Conservation (phyloP, 1,140 invertebrate species). For the Rhagoletis zephyria region DNA sequence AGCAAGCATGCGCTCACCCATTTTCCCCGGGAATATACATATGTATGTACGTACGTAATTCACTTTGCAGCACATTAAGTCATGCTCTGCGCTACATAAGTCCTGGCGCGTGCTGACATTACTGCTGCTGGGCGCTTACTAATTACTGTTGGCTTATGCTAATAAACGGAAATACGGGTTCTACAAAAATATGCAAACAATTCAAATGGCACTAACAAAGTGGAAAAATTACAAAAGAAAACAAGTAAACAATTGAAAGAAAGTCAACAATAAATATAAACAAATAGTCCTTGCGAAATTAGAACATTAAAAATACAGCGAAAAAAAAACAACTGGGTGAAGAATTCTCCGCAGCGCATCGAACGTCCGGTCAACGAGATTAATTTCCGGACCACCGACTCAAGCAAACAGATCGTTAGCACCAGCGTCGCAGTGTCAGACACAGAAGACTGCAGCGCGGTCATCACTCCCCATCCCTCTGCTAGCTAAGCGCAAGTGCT, state of each 20-base stretch:
- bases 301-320: too few relatives aligned
- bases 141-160: conserved; percentile 28
- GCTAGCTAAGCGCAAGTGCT: neutral
- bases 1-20: too few relatives aligned
- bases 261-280: neutral
- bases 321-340: neutral
- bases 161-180: neutral
- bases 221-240: neutral
- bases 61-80: too few relatives aligned
- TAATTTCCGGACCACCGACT: conserved; percentile 46
- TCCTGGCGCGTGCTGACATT: neutral
- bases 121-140: neutral
- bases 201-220: neutral
- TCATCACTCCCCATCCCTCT: neutral
- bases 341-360: neutral
- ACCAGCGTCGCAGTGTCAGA: neutral
- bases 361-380: conserved; percentile 44
- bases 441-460: neutral
- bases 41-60: too few relatives aligned
- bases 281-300: neutral
- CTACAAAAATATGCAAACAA: conserved; percentile 2
- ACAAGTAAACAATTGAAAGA: neutral
- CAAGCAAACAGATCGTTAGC: conserved; percentile 30
- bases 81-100: neutral
- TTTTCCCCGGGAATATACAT: too few relatives aligned